phyloP scores from a whole-genome alignment of 2,888 invertebrate species.

The Tinea pellionella region DNA sequence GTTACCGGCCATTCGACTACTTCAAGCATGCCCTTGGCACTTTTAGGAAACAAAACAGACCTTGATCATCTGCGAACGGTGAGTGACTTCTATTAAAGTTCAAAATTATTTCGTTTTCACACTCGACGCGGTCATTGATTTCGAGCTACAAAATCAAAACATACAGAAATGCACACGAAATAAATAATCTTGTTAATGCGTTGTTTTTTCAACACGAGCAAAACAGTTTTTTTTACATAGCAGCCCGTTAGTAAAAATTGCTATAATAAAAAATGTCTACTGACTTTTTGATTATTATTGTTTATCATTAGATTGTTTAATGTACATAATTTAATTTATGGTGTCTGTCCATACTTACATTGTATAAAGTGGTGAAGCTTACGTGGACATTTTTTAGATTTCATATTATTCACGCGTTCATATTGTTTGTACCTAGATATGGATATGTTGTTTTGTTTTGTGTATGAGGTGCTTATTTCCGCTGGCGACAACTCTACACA shows the following conservation, averaged over 20 bases:
- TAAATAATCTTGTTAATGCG: background rate
- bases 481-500: background rate
- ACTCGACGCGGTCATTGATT: background rate
- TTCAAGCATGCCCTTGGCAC: conserved; percentile 71
- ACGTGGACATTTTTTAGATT: background rate
- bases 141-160: background rate
- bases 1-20: conserved; percentile 62
- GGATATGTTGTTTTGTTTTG: no score
- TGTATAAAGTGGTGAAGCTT: background rate
- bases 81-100: conserved; percentile 22
- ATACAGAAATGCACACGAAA: background rate
- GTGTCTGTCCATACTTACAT: no score
- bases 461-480: background rate
- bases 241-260: no score
- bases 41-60: conserved; percentile 84
- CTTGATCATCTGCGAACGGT: conserved; percentile 83
- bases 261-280: no score
- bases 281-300: no score
- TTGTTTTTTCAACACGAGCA: background rate
- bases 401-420: background rate
- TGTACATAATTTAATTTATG: background rate
- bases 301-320: background rate
- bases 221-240: background rate
- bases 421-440: background rate
- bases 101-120: conserved; percentile 14